Conservation (phyloP, 2,113 vertebrate species). For the Sturnira hondurensis region DNA sequence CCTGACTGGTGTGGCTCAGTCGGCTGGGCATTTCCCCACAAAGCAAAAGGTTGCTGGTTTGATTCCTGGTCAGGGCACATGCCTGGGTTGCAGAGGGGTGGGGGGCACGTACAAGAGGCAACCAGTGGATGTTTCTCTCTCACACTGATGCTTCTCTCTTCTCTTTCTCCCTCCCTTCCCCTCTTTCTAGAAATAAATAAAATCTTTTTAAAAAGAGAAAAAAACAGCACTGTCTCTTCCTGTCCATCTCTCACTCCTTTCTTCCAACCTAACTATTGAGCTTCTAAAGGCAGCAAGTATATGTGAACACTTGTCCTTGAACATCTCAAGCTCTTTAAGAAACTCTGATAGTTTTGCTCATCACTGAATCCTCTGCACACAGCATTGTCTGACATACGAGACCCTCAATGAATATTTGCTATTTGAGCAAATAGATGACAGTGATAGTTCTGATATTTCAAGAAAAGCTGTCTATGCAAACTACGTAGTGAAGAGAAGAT, state of each 20-base stretch:
- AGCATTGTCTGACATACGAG: background rate
- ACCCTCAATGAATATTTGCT: background rate
- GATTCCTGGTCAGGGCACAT: too few relatives aligned
- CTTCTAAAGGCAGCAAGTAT: background rate
- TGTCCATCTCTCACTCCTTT: background rate
- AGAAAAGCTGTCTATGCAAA: background rate
- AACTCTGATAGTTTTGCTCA: background rate
- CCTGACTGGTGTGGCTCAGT: too few relatives aligned
- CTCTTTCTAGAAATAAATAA: too few relatives aligned
- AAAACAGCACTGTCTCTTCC: background rate
- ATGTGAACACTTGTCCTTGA: background rate
- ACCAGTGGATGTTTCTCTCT: too few relatives aligned
- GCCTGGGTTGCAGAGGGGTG: too few relatives aligned
- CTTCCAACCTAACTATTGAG: background rate
- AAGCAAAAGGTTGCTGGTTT: too few relatives aligned
- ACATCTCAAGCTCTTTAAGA: background rate
- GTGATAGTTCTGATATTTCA: background rate
- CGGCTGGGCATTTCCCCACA: too few relatives aligned
- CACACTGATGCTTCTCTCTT: too few relatives aligned
- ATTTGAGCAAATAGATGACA: background rate
- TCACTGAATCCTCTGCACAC: background rate
- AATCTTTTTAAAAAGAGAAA: background rate
- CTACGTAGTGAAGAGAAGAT: background rate
- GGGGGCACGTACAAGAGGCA: too few relatives aligned
- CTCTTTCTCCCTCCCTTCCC: too few relatives aligned